Conservation (phyloP, 1,140 invertebrate genomes). For the Tetragnatha versicolor region DNA sequence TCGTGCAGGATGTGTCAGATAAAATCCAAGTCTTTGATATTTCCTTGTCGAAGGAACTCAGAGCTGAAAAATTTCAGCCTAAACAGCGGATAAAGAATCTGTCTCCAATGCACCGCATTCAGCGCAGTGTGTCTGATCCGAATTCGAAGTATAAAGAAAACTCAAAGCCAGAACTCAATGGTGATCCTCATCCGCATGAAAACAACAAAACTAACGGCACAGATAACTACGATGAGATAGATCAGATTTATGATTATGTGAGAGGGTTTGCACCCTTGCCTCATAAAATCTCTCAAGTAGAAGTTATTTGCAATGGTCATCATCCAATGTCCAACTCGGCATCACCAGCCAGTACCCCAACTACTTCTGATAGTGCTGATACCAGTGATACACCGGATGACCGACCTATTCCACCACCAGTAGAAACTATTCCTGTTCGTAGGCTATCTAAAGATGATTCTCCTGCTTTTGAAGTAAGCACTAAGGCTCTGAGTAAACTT, state of each 20-base stretch:
- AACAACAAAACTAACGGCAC: not conserved
- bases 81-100: conserved; percentile 54
- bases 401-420: conserved; percentile 85
- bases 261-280: conserved; percentile 87
- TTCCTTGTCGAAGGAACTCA: conserved; percentile 60
- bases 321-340: not conserved
- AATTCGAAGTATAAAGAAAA: conserved; percentile 21
- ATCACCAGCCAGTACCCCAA: conserved; percentile 34
- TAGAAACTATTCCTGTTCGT: conserved; percentile 83
- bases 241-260: conserved; percentile 96
- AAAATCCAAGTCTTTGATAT: conserved; percentile 71
- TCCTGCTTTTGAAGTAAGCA: not conserved
- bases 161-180: not conserved
- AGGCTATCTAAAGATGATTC: conserved; percentile 64
- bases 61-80: conserved; percentile 59
- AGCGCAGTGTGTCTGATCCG: conserved; percentile 56
- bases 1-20: conserved; percentile 83
- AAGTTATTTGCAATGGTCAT: not conserved
- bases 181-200: not conserved
- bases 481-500: conserved; percentile 10
- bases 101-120: conserved; percentile 50
- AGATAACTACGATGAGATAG: conserved; percentile 89
- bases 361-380: conserved; percentile 63
- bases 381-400: conserved; percentile 71
- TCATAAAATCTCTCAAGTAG: conserved; percentile 11